These are phyloP conservation scores for Takifugu bimaculatus DNA, from an alignment of 2,113 vertebrate species.

Conservation along the genomic window DNA sequence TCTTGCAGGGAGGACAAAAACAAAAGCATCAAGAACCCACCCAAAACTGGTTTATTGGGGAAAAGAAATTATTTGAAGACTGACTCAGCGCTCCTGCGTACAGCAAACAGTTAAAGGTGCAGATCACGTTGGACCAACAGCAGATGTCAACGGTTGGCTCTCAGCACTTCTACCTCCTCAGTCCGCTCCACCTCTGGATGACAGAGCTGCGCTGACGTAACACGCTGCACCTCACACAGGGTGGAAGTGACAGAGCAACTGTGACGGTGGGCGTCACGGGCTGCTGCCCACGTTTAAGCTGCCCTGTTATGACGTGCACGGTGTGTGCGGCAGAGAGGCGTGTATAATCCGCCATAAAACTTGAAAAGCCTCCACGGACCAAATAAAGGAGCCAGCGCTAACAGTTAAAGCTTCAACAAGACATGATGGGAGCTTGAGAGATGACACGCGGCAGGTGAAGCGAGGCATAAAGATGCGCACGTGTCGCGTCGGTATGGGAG, in stretches of 20 bases:
- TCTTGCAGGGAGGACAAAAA: too few relatives aligned
- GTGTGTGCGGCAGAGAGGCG: constrained; percentile 43
- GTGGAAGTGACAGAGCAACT: constrained; percentile 36
- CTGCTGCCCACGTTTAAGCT: constrained; percentile 29
- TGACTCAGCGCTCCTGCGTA: too few relatives aligned
- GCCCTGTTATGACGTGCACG: constrained; percentile 36
- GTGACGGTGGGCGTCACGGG: constrained; percentile 37
- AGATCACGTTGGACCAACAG: neutral
- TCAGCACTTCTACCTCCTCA: constrained; percentile 25
- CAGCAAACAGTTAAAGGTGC: neutral
- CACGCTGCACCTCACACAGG: constrained; percentile 18
- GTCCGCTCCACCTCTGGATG: constrained; percentile 29
- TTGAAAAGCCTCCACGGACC: constrained; percentile 17
- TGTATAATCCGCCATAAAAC: constrained; percentile 49
- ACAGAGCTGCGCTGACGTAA: constrained; percentile 44
- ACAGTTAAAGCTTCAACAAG: constrained; percentile 3
- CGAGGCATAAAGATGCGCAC: constrained; percentile 9
- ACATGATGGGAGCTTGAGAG: constrained; percentile 9
- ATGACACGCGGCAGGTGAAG: constrained; percentile 10
- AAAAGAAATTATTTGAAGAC: too few relatives aligned
- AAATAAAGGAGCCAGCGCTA: too few relatives aligned
- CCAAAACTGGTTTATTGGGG: too few relatives aligned
- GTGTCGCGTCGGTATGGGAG: constrained; percentile 6
- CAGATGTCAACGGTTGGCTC: neutral
- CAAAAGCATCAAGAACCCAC: too few relatives aligned